Conservation (phyloP, 2,888 invertebrate genomes). For the Chloroclystis v-ata region DNA sequence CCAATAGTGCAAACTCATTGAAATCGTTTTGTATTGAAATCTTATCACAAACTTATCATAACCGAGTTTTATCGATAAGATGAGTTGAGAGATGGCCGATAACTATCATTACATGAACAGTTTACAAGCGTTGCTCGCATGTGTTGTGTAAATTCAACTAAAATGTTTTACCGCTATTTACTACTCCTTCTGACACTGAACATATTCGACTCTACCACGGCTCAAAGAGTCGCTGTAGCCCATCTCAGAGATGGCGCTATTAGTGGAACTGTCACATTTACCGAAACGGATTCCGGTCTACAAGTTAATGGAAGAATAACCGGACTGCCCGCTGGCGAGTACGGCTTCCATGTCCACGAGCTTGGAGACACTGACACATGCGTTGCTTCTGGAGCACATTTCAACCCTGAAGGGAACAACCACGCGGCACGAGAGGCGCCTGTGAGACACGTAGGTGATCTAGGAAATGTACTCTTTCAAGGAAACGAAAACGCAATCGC, state of each 20-base stretch:
- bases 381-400: constrained; percentile 80
- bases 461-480: constrained; percentile 83
- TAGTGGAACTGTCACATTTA: constrained; percentile 55
- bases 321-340: constrained; percentile 71
- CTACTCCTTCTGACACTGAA: constrained; percentile 14
- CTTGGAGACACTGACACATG: constrained; percentile 77
- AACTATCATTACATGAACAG: not conserved
- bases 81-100: not conserved
- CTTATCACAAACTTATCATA: no score
- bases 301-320: constrained; percentile 67
- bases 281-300: constrained; percentile 68
- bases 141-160: not conserved
- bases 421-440: constrained; percentile 81
- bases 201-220: constrained; percentile 17
- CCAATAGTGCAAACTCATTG: no score
- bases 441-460: constrained; percentile 83
- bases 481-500: constrained; percentile 60
- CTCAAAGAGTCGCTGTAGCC: constrained; percentile 46
- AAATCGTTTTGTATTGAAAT: no score
- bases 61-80: not conserved
- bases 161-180: constrained; percentile 15
- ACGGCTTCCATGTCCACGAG: constrained; percentile 83
- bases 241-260: constrained; percentile 39
- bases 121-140: no score
- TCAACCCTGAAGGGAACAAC: constrained; percentile 79